Conservation (phyloP, 1,140 invertebrate genomes). For the Tetragonula clypearis region DNA sequence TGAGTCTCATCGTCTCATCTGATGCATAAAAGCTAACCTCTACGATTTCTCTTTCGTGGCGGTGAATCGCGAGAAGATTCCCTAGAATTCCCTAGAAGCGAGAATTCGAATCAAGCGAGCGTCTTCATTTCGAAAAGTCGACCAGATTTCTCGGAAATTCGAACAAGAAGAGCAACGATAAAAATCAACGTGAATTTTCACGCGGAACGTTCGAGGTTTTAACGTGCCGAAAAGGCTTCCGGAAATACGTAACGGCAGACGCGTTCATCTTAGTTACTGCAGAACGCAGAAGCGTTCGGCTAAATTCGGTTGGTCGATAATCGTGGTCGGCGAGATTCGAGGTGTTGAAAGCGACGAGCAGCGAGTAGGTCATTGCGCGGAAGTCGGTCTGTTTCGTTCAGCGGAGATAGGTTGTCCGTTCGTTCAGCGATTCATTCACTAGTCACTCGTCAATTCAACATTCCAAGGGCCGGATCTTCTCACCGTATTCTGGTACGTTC, state of each 20-base stretch:
- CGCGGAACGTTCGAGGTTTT: not conserved
- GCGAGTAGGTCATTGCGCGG: constrained; percentile 62
- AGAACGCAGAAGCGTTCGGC: constrained; percentile 61
- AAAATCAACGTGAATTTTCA: not conserved
- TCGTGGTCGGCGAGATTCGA: constrained; percentile 44
- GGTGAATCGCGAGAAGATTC: not conserved
- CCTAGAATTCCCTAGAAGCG: not conserved
- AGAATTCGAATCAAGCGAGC: not conserved
- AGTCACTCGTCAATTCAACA: constrained; percentile 84
- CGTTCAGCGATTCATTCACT: constrained; percentile 49
- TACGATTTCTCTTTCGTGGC: not conserved
- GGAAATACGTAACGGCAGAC: not conserved
- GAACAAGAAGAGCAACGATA: not conserved
- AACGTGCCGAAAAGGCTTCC: fast-evolving
- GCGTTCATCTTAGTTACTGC: constrained; percentile 34
- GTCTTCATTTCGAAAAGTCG: not conserved
- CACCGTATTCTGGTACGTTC: constrained; percentile 86
- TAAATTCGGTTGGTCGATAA: constrained; percentile 81
- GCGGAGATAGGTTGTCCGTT: constrained; percentile 38
- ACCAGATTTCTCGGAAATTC: not conserved
- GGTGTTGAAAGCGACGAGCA: constrained; percentile 38
- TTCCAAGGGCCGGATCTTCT: constrained; percentile 84
- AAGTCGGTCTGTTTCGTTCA: constrained; percentile 62
- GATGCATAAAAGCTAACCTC: not conserved
- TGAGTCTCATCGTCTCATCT: no score